Conservation (phyloP, 2,113 vertebrate genomes). For the Chlamydotis undulata region DNA sequence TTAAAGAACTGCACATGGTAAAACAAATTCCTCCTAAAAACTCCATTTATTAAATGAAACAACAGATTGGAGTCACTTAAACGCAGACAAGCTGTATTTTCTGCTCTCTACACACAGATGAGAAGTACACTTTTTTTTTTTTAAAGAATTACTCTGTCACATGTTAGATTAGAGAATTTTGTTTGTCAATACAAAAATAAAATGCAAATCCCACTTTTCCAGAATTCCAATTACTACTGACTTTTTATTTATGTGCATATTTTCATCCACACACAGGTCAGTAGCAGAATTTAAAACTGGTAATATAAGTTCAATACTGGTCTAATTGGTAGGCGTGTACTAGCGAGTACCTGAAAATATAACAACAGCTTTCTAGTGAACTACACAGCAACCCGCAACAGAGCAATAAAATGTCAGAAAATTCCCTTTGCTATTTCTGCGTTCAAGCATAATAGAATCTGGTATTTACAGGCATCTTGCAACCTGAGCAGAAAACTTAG, state of each 20-base stretch:
- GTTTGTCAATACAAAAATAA: neutral
- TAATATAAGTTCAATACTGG: neutral
- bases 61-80: neutral
- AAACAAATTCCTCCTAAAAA: neutral
- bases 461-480: neutral
- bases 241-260: neutral
- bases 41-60: neutral
- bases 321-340: neutral
- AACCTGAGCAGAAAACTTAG: neutral
- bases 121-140: neutral
- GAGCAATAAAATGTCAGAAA: neutral
- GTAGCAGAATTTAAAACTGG: neutral
- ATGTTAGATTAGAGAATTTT: neutral
- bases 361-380: neutral
- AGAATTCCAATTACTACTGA: neutral
- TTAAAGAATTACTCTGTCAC: neutral
- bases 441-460: neutral
- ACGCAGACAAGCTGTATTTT: neutral
- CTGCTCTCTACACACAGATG: neutral
- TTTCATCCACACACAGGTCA: neutral
- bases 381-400: neutral
- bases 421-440: neutral
- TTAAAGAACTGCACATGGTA: neutral
- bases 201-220: neutral
- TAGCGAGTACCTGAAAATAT: neutral